Evolutionary conservation across 2,113 vertebrate species (phyloP).

Genomic region (Glaucomys volans): DNA sequence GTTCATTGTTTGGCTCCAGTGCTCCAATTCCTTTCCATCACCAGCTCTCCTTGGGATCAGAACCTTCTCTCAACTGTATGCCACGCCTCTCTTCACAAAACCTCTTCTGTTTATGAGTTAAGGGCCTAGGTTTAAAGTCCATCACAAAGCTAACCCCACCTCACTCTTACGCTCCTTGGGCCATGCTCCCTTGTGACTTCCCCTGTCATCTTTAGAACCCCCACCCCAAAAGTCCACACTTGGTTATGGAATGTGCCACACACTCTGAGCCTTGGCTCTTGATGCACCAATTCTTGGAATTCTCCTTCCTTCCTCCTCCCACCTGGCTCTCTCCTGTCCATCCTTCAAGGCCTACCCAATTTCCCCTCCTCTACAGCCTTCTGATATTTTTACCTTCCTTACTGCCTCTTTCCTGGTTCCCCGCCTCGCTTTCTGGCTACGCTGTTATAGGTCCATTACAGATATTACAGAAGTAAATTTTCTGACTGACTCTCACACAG

Average conservation of each 20-base stretch:
- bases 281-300: background rate
- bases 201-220: background rate
- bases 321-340: background rate
- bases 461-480: background rate
- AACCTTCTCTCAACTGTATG: background rate
- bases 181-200: background rate
- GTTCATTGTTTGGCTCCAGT: background rate
- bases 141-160: background rate
- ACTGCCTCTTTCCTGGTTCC: background rate
- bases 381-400: background rate
- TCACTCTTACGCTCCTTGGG: no score
- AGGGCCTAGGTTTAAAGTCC: background rate
- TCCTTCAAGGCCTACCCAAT: background rate
- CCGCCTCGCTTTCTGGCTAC: background rate
- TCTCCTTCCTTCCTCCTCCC: background rate
- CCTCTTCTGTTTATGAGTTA: background rate
- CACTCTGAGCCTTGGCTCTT: background rate
- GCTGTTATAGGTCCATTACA: background rate
- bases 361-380: background rate
- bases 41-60: background rate
- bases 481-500: background rate
- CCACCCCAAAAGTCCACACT: background rate
- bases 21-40: background rate
- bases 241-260: background rate
- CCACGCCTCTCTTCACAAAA: background rate